A percentile compares a stretch with the other conserved stretches of the same genome.
Evolutionary conservation across 2,113 vertebrate species (phyloP).

Genomic region (Polyodon spathula): DNA sequence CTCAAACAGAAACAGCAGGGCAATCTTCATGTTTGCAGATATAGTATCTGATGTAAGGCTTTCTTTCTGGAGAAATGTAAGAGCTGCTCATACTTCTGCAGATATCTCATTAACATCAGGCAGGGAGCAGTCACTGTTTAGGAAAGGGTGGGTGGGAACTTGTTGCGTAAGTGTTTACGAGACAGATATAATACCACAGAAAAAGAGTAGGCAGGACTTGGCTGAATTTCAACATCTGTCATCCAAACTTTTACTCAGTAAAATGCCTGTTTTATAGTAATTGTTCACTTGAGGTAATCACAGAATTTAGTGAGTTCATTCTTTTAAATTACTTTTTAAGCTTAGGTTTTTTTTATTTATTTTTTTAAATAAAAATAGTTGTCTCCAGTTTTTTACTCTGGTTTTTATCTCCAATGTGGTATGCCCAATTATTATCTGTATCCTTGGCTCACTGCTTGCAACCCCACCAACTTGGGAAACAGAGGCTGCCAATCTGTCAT

Average conservation of each 20-base stretch:
- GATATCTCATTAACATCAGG: conserved; percentile 65
- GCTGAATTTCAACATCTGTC: conserved; percentile 11
- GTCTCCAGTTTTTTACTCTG: too few relatives aligned
- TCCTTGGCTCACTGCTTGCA: too few relatives aligned
- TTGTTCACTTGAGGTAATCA: neutral
- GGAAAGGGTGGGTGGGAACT: conserved; percentile 66
- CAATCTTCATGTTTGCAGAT: conserved; percentile 60
- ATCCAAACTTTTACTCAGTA: conserved; percentile 23
- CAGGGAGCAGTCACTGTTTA: conserved; percentile 47
- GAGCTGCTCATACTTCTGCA: conserved; percentile 47
- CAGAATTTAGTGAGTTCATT: neutral
- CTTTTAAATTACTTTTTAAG: neutral
- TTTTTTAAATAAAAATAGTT: too few relatives aligned
- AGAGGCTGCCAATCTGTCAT: too few relatives aligned
- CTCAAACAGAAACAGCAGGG: conserved; percentile 44
- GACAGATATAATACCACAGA: conserved; percentile 37
- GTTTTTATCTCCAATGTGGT: too few relatives aligned
- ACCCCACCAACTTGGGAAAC: too few relatives aligned
- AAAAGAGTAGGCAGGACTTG: conserved; percentile 38
- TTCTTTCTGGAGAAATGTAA: conserved; percentile 8
- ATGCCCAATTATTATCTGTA: too few relatives aligned
- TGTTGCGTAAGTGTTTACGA: conserved; percentile 64
- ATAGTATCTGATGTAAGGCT: conserved; percentile 40
- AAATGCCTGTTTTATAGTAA: conserved; percentile 20
- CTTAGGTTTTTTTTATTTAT: too few relatives aligned